These are phyloP conservation scores for Nasonia vitripennis DNA, from an alignment of 1,140 invertebrate genomes.

Conservation along the genomic window DNA sequence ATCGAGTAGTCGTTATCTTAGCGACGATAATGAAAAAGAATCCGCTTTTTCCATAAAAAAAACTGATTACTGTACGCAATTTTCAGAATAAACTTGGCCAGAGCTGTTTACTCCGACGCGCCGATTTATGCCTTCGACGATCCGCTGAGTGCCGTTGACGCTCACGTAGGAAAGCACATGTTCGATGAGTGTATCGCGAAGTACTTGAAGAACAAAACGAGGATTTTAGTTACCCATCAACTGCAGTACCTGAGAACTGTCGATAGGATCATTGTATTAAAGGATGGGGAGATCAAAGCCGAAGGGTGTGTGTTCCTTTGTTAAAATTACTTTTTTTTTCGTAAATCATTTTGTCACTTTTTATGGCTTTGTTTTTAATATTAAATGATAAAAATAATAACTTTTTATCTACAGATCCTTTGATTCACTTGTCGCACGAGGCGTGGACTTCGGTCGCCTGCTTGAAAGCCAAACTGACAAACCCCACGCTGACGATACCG, in stretches of 20 bases:
- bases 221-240: constrained; percentile 91
- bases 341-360: not conserved
- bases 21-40: not conserved
- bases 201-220: constrained; percentile 83
- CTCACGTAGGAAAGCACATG: constrained; percentile 86
- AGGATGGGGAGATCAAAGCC: constrained; percentile 78
- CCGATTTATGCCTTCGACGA: constrained; percentile 88
- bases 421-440: constrained; percentile 76
- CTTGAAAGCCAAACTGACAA: constrained; percentile 71
- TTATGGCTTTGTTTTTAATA: not conserved
- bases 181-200: constrained; percentile 84
- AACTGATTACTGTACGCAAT: not conserved
- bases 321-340: constrained; percentile 60
- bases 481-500: constrained; percentile 66
- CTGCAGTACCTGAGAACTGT: constrained; percentile 87
- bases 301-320: constrained; percentile 62
- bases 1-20: not conserved
- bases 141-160: constrained; percentile 88
- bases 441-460: constrained; percentile 81
- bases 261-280: constrained; percentile 85
- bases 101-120: constrained; percentile 76
- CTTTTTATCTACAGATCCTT: constrained; percentile 75
- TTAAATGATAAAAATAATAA: not conserved
- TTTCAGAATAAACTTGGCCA: constrained; percentile 82
- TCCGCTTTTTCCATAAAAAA: not conserved